These are phyloP conservation scores for Hetaerina titia DNA, from an alignment of 2,888 invertebrate genomes.

Conservation along the genomic window DNA sequence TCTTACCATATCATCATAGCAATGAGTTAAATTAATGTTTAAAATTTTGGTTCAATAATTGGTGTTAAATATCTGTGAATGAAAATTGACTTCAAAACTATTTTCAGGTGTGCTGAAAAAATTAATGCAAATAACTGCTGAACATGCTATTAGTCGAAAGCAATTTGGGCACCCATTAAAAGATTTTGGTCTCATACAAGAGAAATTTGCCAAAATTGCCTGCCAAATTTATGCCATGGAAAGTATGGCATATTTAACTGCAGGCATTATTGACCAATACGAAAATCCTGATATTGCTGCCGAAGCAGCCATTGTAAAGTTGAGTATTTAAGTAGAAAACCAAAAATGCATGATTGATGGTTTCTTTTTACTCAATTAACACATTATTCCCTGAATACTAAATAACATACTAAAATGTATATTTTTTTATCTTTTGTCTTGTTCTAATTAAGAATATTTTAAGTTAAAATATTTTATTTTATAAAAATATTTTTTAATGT, in stretches of 20 bases:
- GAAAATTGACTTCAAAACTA: background rate
- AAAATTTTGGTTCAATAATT: too few relatives aligned
- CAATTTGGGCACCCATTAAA: constrained; percentile 78
- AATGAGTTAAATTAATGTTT: too few relatives aligned
- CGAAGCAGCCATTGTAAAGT: constrained; percentile 90
- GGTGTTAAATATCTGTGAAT: too few relatives aligned
- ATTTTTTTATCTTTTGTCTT: too few relatives aligned
- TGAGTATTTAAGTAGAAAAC: constrained; percentile 73
- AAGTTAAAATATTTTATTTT: too few relatives aligned
- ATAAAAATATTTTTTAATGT: too few relatives aligned
- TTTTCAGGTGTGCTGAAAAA: constrained; percentile 78
- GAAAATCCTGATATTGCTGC: constrained; percentile 87
- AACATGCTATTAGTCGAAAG: constrained; percentile 79
- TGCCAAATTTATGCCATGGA: constrained; percentile 88
- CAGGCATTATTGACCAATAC: constrained; percentile 88
- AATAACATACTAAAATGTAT: too few relatives aligned
- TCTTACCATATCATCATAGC: too few relatives aligned
- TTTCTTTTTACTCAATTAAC: background rate
- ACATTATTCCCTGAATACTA: background rate
- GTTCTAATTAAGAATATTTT: too few relatives aligned
- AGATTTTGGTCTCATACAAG: constrained; percentile 78
- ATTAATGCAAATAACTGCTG: constrained; percentile 78
- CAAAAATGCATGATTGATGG: too few relatives aligned
- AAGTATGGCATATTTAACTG: constrained; percentile 90
- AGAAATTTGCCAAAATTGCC: constrained; percentile 78